These are phyloP conservation scores for Silurus glanis DNA, from an alignment of 2,113 vertebrate species.

Conservation along the genomic window DNA sequence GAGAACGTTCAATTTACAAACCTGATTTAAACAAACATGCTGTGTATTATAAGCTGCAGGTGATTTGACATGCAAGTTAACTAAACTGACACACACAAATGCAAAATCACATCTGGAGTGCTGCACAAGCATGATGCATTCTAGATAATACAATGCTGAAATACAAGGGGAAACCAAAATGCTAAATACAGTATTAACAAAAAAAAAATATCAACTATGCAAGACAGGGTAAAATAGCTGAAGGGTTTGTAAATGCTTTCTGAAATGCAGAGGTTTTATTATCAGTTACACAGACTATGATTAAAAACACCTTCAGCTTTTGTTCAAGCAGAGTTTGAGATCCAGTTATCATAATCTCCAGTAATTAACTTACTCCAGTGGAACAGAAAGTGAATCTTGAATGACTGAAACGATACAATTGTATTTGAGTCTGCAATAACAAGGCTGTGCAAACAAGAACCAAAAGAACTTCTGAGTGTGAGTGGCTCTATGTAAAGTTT, in stretches of 20 bases:
- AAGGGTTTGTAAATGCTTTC: not conserved
- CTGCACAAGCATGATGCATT: constrained; percentile 4
- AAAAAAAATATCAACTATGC: not conserved
- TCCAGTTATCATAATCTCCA: not conserved
- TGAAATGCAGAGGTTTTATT: not conserved
- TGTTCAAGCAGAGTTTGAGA: not conserved
- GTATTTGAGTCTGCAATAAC: not conserved
- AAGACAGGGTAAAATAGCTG: not conserved
- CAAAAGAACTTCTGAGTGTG: not conserved
- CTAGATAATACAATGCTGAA: not conserved
- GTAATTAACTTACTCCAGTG: not conserved
- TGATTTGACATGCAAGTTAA: not conserved
- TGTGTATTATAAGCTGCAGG: not conserved
- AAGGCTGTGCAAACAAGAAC: not conserved
- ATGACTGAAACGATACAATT: not conserved
- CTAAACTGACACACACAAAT: not conserved
- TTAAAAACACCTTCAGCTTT: not conserved
- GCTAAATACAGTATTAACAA: not conserved
- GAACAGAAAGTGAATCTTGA: constrained; percentile 6
- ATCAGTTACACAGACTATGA: not conserved
- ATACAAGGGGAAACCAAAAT: not conserved
- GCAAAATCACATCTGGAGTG: not conserved
- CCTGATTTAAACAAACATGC: not conserved
- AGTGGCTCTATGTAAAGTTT: not conserved
- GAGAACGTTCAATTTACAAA: not conserved